Evolutionary conservation across 2,888 invertebrate genomes (phyloP).

Genomic region (Petrolisthes cinctipes): DNA sequence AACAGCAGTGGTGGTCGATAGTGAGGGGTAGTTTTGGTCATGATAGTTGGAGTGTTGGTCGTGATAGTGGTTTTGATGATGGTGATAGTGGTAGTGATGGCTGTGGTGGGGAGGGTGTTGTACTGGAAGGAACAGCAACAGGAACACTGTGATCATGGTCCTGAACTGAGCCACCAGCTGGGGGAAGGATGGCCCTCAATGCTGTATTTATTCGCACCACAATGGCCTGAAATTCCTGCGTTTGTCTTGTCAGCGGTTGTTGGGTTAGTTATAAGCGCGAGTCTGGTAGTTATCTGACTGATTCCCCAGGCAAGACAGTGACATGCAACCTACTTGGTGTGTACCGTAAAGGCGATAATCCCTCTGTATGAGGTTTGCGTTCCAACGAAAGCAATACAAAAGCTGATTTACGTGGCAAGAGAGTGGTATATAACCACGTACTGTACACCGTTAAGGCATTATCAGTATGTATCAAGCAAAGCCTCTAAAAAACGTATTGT

Average conservation of each 20-base stretch:
- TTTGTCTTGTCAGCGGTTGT: slow-evolving; percentile 43
- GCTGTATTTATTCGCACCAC: slow-evolving; percentile 55
- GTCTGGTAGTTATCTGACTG: slow-evolving; percentile 47
- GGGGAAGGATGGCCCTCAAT: slow-evolving; percentile 33
- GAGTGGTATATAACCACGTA: no score
- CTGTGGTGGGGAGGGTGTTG: background rate
- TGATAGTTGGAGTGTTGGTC: no score
- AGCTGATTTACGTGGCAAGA: no score
- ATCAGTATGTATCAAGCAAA: no score
- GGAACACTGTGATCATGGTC: background rate
- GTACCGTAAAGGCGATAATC: slow-evolving; percentile 28
- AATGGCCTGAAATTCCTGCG: slow-evolving; percentile 48
- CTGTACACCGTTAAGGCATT: no score
- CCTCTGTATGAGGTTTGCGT: background rate
- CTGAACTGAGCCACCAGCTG: slow-evolving; percentile 8
- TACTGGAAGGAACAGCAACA: background rate
- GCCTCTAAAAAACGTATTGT: no score
- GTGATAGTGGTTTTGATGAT: background rate
- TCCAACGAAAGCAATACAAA: no score
- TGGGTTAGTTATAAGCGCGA: slow-evolving; percentile 48
- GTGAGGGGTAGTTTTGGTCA: no score
- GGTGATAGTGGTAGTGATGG: background rate
- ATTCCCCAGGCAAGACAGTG: slow-evolving; percentile 31
- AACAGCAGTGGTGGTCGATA: no score
- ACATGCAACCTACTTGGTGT: no score